Percentiles rank a stretch among this genome's conserved stretches.
phyloP scores from a whole-genome alignment of 2,888 invertebrate species.

The Nebria brevicollis region DNA sequence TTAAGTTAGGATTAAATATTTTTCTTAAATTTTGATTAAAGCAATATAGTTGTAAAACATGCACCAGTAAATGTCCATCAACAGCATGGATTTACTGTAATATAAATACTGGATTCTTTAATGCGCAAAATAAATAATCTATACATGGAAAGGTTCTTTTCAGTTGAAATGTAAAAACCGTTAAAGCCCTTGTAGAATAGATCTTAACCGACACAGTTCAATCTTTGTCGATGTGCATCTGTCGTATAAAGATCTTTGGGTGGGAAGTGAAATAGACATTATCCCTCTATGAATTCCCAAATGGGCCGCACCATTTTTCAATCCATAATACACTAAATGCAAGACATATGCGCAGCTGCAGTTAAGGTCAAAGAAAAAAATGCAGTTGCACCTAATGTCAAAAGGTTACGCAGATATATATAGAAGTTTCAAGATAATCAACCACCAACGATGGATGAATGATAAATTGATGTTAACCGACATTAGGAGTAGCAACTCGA shows the following conservation, averaged over 20 bases:
- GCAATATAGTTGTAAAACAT: too few species aligned
- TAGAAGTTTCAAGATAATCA: background rate
- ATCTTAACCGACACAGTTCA: slow-evolving; percentile 7
- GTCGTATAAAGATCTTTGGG: background rate
- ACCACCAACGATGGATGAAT: background rate
- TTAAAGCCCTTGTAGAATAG: background rate
- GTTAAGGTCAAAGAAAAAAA: background rate
- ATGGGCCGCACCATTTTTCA: slow-evolving; percentile 15
- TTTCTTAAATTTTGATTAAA: too few species aligned
- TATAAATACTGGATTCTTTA: too few species aligned
- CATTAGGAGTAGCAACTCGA: background rate
- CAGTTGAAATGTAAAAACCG: background rate
- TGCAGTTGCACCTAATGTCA: background rate
- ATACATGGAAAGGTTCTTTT: background rate
- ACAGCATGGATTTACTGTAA: too few species aligned
- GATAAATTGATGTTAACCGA: background rate
- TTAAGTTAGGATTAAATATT: too few species aligned
- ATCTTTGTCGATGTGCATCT: background rate
- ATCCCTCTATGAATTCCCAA: slow-evolving; percentile 8
- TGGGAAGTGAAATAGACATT: background rate
- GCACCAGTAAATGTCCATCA: too few species aligned
- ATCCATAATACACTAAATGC: background rate
- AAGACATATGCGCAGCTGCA: slow-evolving; percentile 16
- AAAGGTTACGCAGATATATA: slow-evolving; percentile 6
- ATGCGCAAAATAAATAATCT: too few species aligned